Conservation (phyloP, 2,888 invertebrate species). For the Gandaritis pyraliata region DNA sequence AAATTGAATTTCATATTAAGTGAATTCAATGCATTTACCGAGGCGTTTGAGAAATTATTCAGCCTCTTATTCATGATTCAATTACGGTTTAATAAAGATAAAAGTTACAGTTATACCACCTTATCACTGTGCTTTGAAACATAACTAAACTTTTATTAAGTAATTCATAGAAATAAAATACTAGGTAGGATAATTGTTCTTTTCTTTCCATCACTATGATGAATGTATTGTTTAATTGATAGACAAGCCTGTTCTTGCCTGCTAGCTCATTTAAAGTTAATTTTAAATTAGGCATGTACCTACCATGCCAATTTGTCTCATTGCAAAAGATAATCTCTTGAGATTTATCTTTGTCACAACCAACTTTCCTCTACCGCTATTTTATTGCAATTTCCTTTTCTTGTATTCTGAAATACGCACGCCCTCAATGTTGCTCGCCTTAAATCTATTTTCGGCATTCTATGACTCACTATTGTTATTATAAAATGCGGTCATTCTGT, state of each 20-base stretch:
- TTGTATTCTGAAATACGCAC: background rate
- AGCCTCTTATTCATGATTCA: constrained; percentile 4
- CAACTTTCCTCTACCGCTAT: constrained; percentile 19
- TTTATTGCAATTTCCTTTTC: constrained; percentile 7
- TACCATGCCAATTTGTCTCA: constrained; percentile 12
- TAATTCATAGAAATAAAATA: no score
- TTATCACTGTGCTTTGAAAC: no score
- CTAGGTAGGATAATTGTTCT: background rate
- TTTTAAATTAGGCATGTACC: background rate
- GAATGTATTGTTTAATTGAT: constrained; percentile 7
- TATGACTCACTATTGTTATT: constrained; percentile 62
- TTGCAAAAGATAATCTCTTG: constrained; percentile 13
- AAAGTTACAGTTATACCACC: background rate
- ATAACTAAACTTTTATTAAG: no score
- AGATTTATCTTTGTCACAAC: constrained; percentile 23
- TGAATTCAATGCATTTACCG: constrained; percentile 38
- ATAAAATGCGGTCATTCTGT: constrained; percentile 60
- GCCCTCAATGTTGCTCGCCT: constrained; percentile 10
- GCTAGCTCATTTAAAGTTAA: constrained; percentile 3
- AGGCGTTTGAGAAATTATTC: constrained; percentile 33
- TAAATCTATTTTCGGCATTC: constrained; percentile 28
- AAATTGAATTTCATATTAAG: constrained; percentile 43
- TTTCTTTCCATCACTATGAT: background rate
- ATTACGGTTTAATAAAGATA: constrained; percentile 18
- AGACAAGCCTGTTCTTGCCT: background rate